Conservation (phyloP, 2,113 vertebrate genomes). For the Dryoscopus gambensis region DNA sequence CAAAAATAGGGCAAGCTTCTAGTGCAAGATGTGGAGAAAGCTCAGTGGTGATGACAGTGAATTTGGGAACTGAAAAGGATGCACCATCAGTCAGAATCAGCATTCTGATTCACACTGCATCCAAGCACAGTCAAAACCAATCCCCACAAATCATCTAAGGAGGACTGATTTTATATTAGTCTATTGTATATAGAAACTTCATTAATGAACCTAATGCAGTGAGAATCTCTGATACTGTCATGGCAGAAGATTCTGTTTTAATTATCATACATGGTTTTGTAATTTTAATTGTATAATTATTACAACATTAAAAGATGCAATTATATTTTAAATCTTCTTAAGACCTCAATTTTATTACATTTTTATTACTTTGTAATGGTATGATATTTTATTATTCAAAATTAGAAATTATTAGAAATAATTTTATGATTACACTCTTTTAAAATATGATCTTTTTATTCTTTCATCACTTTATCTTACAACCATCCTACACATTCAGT, state of each 20-base stretch:
- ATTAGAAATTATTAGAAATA: constrained; percentile 49
- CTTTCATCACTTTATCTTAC: not conserved
- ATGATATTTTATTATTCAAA: constrained; percentile 66
- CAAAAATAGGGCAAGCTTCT: not conserved
- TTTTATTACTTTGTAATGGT: constrained; percentile 72
- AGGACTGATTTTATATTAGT: not conserved
- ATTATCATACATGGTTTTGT: constrained; percentile 42
- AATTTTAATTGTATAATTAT: constrained; percentile 67
- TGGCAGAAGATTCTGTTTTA: not conserved
- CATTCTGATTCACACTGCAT: not conserved
- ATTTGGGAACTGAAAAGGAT: not conserved
- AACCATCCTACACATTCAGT: not conserved
- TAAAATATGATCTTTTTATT: constrained; percentile 51
- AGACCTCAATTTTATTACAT: constrained; percentile 65
- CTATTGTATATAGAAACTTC: not conserved
- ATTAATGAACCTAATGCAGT: not conserved
- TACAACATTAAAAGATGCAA: constrained; percentile 48
- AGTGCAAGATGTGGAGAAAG: not conserved
- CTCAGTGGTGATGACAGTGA: not conserved
- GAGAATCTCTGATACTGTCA: not conserved
- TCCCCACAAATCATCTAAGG: not conserved
- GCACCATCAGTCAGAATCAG: not conserved
- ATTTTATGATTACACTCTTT: constrained; percentile 44
- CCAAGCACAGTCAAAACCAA: not conserved
- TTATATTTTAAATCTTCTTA: constrained; percentile 69